Evolutionary conservation across 2,113 vertebrate genomes (phyloP), one percentile per base, ranked within the genome.

Genomic region (Hepsetus odoe): DNA sequence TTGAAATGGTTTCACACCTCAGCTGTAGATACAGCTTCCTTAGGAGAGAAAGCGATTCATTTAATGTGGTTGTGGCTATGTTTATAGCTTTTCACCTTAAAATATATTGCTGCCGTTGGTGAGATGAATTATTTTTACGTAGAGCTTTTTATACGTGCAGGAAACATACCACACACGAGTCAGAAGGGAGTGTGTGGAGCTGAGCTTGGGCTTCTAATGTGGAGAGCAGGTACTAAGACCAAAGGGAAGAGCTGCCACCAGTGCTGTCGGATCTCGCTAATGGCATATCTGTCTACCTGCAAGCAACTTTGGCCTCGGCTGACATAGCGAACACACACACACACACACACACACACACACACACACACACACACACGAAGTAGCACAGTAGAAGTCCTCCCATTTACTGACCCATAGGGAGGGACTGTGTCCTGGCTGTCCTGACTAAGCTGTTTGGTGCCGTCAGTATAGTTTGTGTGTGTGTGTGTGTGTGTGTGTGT

Each of bases 401-500:
- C 11, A 71, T 33, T 38, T 5, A 56, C 22, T 59, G 59, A 28
- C 28, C 65, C 28, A 44, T 8, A 24, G n/a, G 20, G 42, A 71
- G 30, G 28, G 28, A 46, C 16, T 59, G 70, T 51, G 58, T 65
- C 32, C 24, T 76, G 74, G 28, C 53, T 51, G n/a, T 53, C 56
- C 46, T 53, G 65, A 14, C 59, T 24, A 24, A 70, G 77, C 73
- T 67, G 55, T 68, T 72, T 72, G 40, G 30, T 12, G n/a, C 58
- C 64, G 59, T 77, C 22, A 38, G 55, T 49, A 24, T 67, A 33
- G 49, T 55, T 10, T 12, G 18, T 22, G 22, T 72, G 46, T 77
- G 24, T 79, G 44, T 73, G 18, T 22, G 22, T 72, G 46, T 77
- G 24, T 79, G 44, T 73, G 18, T 22, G 22, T 72, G 46, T 77